phyloP scores from a whole-genome alignment of 1,140 invertebrate species.

The Leptopilina clavipes region DNA sequence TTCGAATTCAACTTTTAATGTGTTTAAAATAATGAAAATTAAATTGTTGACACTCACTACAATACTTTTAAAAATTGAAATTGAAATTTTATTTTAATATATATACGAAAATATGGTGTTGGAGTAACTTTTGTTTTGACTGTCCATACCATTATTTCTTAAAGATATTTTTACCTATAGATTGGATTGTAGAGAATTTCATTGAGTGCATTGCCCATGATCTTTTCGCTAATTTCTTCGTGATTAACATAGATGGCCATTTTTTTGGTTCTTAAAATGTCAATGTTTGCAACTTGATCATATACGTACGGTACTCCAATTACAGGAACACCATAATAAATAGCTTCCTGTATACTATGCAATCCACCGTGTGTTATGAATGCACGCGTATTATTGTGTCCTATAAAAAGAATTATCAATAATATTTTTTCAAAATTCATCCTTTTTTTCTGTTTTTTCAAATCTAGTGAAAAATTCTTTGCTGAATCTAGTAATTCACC shows the following conservation, averaged over 20 bases:
- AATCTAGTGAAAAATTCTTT: too few relatives aligned
- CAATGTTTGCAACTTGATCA: neutral
- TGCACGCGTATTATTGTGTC: neutral
- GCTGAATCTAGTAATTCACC: too few relatives aligned
- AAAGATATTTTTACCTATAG: neutral
- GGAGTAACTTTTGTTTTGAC: too few relatives aligned
- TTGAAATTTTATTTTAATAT: too few relatives aligned
- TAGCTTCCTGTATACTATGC: neutral
- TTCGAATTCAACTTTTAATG: too few relatives aligned
- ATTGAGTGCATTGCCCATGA: neutral
- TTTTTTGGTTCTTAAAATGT: neutral
- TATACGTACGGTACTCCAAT: constrained; percentile 3
- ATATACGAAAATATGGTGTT: too few relatives aligned
- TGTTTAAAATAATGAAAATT: too few relatives aligned
- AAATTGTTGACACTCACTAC: too few relatives aligned
- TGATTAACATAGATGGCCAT: neutral
- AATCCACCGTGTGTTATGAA: constrained; percentile 18
- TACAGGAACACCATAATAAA: neutral
- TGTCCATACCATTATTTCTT: too few relatives aligned
- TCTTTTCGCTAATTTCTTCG: neutral
- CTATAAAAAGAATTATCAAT: neutral
- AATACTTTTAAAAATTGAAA: too few relatives aligned
- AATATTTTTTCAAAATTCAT: too few relatives aligned
- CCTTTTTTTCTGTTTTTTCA: too few relatives aligned
- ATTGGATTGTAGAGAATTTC: neutral